These are phyloP conservation scores for Bunonema sp. DNA, from an alignment of 2,888 invertebrate species.

Conservation along the genomic window DNA sequence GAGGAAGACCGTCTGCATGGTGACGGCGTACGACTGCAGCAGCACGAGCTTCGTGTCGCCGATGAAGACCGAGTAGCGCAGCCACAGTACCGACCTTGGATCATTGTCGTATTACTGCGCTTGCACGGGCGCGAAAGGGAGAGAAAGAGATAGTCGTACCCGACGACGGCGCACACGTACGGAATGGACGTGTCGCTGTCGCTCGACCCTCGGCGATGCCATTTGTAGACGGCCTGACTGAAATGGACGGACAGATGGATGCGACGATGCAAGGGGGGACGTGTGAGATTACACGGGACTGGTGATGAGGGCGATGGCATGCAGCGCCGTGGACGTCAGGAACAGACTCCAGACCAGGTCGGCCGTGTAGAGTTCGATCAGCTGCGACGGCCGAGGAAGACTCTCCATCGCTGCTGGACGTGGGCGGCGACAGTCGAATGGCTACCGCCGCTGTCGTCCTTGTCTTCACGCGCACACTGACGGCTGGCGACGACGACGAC, in stretches of 20 bases:
- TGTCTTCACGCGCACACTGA: no score
- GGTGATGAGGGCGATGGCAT: conserved; percentile 36
- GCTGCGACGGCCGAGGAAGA: conserved; percentile 12
- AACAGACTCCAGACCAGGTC: conserved; percentile 37
- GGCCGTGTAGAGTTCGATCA: conserved; percentile 28
- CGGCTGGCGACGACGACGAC: background rate
- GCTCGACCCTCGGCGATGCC: conserved; percentile 28
- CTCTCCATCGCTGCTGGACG: no score
- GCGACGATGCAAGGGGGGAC: background rate
- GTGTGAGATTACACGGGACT: conserved; percentile 25
- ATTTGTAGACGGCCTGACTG: conserved; percentile 42
- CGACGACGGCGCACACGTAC: conserved; percentile 32
- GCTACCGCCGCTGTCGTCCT: no score
- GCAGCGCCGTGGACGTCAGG: conserved; percentile 35
- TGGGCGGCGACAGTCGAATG: no score
- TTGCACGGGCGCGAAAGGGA: background rate
- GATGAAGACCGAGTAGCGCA: conserved; percentile 38
- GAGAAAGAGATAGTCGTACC: conserved; percentile 9
- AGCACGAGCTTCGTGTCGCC: conserved; percentile 31
- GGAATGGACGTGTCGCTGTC: conserved; percentile 37
- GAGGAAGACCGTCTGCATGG: conserved; percentile 34
- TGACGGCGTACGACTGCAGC: conserved; percentile 28
- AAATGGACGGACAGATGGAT: conserved; percentile 6
- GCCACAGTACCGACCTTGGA: conserved; percentile 34
- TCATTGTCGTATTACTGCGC: background rate